phyloP scores from a whole-genome alignment of 2,797 vertebrate species.

The Silurus lanzhouensis region DNA sequence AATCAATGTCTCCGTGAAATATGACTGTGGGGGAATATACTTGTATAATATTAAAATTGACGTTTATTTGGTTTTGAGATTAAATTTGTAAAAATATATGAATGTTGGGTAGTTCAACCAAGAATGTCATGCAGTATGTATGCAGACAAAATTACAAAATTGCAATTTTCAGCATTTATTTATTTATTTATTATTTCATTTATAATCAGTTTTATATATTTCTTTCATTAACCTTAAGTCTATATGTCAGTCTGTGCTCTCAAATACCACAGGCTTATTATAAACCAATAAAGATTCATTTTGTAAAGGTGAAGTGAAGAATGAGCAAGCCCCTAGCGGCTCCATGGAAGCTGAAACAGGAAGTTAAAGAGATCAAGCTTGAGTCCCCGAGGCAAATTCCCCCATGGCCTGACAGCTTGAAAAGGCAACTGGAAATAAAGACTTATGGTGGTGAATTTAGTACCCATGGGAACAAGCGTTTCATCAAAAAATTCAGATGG shows the following conservation, averaged over 20 bases:
- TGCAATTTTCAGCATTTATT: background rate
- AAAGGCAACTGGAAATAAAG: constrained; percentile 52
- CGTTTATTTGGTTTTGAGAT: background rate
- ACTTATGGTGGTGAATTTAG: constrained; percentile 32
- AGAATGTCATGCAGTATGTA: background rate
- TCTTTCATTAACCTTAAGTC: background rate
- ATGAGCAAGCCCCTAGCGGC: constrained; percentile 40
- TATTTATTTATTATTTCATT: background rate
- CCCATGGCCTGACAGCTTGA: constrained; percentile 40
- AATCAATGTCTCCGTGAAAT: constrained; percentile 1
- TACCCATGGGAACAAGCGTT: constrained; percentile 35
- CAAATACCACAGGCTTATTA: constrained; percentile 25
- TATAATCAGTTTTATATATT: background rate
- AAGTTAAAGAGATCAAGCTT: constrained; percentile 32
- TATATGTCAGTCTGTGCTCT: constrained; percentile 10
- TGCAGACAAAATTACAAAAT: background rate
- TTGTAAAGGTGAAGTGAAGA: constrained; percentile 35
- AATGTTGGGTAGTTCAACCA: background rate
- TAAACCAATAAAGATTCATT: constrained; percentile 40
- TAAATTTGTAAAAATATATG: background rate
- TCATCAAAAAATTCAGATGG: constrained; percentile 45
- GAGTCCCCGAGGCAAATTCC: constrained; percentile 40
- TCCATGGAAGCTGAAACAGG: constrained; percentile 12
- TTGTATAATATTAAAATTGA: background rate
- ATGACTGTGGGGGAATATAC: background rate